A percentile compares a stretch with the other conserved stretches of the same genome.
Evolutionary conservation across 2,888 invertebrate genomes (phyloP).

Genomic region (Cantharis rustica): DNA sequence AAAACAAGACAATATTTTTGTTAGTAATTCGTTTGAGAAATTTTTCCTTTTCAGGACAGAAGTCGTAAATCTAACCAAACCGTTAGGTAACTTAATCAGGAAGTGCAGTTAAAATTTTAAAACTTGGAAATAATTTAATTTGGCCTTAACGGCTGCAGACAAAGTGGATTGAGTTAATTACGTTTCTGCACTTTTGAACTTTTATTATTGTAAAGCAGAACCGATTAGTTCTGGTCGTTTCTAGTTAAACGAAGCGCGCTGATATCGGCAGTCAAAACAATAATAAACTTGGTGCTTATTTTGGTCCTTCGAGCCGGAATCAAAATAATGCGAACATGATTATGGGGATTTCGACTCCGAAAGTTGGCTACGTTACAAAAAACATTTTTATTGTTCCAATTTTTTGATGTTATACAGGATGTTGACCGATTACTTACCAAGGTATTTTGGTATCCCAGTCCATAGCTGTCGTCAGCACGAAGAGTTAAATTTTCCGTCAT

Average conservation of each 20-base stretch:
- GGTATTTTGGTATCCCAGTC: conserved; percentile 63
- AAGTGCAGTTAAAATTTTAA: not conserved
- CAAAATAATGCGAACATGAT: not conserved
- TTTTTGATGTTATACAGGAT: not conserved
- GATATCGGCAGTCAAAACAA: not conserved
- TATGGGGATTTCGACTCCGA: not conserved
- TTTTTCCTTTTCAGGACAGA: not conserved
- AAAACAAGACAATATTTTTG: not conserved
- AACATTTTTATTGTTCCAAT: not conserved
- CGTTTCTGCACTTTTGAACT: not conserved
- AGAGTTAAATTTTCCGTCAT: conserved; percentile 18
- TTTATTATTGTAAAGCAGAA: not conserved
- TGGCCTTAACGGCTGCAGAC: not conserved
- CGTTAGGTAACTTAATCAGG: not conserved
- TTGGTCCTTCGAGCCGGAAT: not conserved
- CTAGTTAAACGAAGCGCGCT: not conserved
- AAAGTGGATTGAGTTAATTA: not conserved
- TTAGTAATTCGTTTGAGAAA: not conserved
- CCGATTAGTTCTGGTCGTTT: not conserved
- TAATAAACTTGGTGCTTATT: not conserved
- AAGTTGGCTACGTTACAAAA: not conserved
- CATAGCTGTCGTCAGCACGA: conserved; percentile 62
- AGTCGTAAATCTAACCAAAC: not conserved
- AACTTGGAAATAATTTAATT: not conserved
- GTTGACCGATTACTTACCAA: conserved; percentile 47